Conservation (phyloP, 2,888 invertebrate species). For the Parnassius mnemosyne region DNA sequence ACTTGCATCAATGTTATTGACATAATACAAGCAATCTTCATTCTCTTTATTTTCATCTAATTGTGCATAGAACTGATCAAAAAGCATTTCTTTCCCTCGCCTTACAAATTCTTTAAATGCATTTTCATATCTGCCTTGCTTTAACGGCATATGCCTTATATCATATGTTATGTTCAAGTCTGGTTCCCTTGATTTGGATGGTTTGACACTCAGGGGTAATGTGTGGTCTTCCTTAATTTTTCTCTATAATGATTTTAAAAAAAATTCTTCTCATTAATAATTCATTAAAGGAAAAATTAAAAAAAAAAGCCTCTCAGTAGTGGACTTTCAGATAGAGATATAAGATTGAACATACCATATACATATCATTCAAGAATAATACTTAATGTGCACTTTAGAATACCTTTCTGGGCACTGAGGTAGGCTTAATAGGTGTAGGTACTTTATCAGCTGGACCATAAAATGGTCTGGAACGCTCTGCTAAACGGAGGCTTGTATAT, state of each 20-base stretch:
- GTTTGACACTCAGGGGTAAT: slow-evolving; percentile 56
- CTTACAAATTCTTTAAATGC: slow-evolving; percentile 66
- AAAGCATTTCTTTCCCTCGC: slow-evolving; percentile 62
- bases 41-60: slow-evolving; percentile 40
- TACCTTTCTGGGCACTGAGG: slow-evolving; percentile 53
- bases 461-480: slow-evolving; percentile 66
- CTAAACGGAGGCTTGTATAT: slow-evolving; percentile 61
- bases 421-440: slow-evolving; percentile 37
- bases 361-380: too few relatives aligned
- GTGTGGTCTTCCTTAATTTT: slow-evolving; percentile 60
- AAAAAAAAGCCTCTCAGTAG: not conserved
- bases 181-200: slow-evolving; percentile 47
- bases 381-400: not conserved
- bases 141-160: slow-evolving; percentile 52
- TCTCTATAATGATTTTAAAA: slow-evolving; percentile 45
- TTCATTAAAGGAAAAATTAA: not conserved
- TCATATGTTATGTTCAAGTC: slow-evolving; percentile 64
- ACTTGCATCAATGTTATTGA: slow-evolving; percentile 59
- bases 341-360: too few relatives aligned
- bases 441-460: slow-evolving; percentile 53
- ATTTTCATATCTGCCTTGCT: slow-evolving; percentile 58
- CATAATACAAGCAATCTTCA: slow-evolving; percentile 53
- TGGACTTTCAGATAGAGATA: not conserved
- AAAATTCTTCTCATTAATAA: not conserved
- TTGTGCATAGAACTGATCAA: slow-evolving; percentile 53